Conservation (phyloP, 1,140 invertebrate genomes). For the Calosoma granatense region DNA sequence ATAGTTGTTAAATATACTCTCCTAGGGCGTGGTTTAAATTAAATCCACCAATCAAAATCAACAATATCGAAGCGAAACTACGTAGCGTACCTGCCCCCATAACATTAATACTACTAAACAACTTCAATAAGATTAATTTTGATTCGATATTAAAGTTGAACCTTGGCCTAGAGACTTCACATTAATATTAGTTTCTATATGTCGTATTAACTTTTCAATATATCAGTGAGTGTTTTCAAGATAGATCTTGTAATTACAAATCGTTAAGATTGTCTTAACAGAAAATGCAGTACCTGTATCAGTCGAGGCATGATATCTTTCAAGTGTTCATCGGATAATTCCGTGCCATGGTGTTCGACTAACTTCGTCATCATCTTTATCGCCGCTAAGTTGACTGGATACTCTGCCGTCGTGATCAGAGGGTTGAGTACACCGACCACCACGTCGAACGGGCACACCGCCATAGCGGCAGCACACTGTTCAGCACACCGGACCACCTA, state of each 20-base stretch:
- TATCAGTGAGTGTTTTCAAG: too few species aligned
- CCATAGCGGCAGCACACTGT: slow-evolving; percentile 27
- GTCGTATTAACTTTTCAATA: too few species aligned
- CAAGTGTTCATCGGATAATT: slow-evolving; percentile 63
- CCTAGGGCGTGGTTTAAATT: too few species aligned
- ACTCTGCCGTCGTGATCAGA: slow-evolving; percentile 74
- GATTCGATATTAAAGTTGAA: too few species aligned
- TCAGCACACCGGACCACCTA: slow-evolving; percentile 32
- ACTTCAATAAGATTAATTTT: background rate
- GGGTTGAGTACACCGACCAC: slow-evolving; percentile 48
- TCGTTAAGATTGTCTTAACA: too few species aligned
- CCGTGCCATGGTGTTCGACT: slow-evolving; percentile 55
- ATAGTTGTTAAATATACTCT: slow-evolving; percentile 16
- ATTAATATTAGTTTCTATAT: too few species aligned
- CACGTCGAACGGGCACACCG: slow-evolving; percentile 33
- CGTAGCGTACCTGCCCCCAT: too few species aligned
- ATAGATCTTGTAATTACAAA: too few species aligned
- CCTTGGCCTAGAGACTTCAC: too few species aligned
- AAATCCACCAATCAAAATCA: too few species aligned
- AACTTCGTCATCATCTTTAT: slow-evolving; percentile 89
- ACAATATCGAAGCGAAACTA: too few species aligned
- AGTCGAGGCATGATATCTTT: slow-evolving; percentile 78
- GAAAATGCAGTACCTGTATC: slow-evolving; percentile 69
- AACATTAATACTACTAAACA: too few species aligned
- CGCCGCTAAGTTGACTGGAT: slow-evolving; percentile 78